phyloP scores from a whole-genome alignment of 1,140 invertebrate species.

The Papilio polytes region DNA sequence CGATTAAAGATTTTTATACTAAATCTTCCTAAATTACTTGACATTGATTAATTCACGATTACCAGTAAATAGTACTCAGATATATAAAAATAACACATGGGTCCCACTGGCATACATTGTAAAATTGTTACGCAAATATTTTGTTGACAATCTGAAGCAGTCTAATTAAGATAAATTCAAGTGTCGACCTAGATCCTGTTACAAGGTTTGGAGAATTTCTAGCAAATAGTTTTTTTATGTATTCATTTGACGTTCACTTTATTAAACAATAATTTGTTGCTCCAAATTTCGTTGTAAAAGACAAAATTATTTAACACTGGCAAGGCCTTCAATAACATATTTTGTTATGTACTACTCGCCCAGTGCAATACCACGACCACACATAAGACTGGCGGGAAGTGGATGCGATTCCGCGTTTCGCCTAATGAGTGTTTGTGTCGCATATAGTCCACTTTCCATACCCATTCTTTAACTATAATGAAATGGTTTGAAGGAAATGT shows the following conservation, averaged over 20 bases:
- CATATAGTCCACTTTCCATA: too few relatives aligned
- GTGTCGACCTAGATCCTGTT: constrained; percentile 28
- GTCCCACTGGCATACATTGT: constrained; percentile 7
- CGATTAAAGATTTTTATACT: not conserved
- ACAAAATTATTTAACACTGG: not conserved
- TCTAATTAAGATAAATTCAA: constrained; percentile 25
- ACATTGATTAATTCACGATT: constrained; percentile 1
- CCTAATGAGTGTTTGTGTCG: too few relatives aligned
- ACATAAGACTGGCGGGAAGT: too few relatives aligned
- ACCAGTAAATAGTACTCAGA: constrained; percentile 1
- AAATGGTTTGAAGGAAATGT: too few relatives aligned
- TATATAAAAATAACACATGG: not conserved
- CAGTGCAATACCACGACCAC: too few relatives aligned
- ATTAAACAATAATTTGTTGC: not conserved
- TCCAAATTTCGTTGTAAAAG: not conserved
- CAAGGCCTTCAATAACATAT: too few relatives aligned
- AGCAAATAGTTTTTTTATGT: constrained; percentile 14
- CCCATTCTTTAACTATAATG: too few relatives aligned
- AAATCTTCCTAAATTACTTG: not conserved
- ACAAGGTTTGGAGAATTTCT: constrained; percentile 14
- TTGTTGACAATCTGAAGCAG: constrained; percentile 12
- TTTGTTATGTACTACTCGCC: too few relatives aligned
- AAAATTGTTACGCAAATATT: constrained; percentile 23
- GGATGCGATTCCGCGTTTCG: too few relatives aligned
- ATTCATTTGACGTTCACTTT: constrained; percentile 9